Percentiles rank a stretch among this genome's conserved stretches.
These are phyloP conservation scores for Taphrorychus bicolor DNA, from an alignment of 2,888 invertebrate species.

Conservation along the genomic window DNA sequence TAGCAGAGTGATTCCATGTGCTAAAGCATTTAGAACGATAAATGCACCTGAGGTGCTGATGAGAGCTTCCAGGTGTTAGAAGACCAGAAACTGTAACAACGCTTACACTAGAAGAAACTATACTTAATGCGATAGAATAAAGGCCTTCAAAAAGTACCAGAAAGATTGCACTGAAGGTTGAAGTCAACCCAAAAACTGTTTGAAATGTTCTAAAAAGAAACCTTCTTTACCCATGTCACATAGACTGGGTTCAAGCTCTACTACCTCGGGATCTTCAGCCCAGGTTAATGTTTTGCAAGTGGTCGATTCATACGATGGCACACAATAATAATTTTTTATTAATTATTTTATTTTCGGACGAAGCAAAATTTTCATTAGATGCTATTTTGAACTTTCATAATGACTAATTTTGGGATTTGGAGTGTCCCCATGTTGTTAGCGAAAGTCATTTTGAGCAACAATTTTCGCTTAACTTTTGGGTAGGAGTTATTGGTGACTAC, in stretches of 20 bases:
- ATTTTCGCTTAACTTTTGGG: no score
- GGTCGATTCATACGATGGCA: not conserved
- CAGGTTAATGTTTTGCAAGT: slow-evolving; percentile 21
- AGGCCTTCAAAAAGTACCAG: no score
- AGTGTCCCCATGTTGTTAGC: no score
- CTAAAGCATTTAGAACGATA: no score
- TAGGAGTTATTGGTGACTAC: no score
- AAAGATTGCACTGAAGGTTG: slow-evolving; percentile 20
- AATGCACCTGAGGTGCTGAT: no score
- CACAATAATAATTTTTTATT: slow-evolving; percentile 1
- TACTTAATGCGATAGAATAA: no score
- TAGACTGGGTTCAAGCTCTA: slow-evolving; percentile 24
- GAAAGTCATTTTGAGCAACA: no score
- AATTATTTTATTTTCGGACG: slow-evolving; percentile 1
- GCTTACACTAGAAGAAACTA: no score
- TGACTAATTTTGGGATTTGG: slow-evolving; percentile 2
- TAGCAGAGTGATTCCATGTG: no score
- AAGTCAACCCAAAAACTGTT: slow-evolving; percentile 12
- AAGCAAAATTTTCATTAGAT: not conserved
- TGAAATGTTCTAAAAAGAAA: slow-evolving; percentile 11
- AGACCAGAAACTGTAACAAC: no score
- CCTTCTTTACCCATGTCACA: slow-evolving; percentile 19
- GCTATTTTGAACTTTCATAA: not conserved
- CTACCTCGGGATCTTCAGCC: slow-evolving; percentile 16
- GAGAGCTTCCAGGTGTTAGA: no score